Evolutionary conservation across 1,140 invertebrate genomes (phyloP), one percentile per base, ranked within the genome.

Genomic region (Euura lappo): DNA sequence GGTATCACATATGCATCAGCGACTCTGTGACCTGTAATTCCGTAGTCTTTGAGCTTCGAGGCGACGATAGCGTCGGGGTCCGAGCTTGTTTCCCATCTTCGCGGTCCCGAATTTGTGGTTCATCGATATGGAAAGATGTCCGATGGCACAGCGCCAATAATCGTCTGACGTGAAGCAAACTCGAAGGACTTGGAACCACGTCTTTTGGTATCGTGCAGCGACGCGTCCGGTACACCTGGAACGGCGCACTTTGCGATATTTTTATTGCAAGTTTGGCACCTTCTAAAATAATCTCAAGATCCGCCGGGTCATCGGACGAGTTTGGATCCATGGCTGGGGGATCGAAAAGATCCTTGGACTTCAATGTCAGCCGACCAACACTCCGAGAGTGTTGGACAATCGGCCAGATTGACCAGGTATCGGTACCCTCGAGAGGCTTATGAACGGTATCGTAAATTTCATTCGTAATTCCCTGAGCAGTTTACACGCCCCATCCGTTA

Each of bases 1-100:
- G 95, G 95, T 86, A 96, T 94, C 0, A 96, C 86, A 65, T 93
- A 94, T 47, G 91, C 91, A 83, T 97, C 95, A 0, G 91, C 91
- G 2, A 96, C 93, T 51, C 95, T 88, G 45, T 96, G 84, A 44
- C 89, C 89, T n/a, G 86, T 80, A 1, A 95, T 80, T 0, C 94
- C 94, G 74, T 93, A 86, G 0, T 96, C 92, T 80, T 86, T 90
- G 2, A 97, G 83, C 70, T 93, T 82, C 0, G 91, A 89, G 83
- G 94, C 91, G 0, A 97, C 95, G 0, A 97, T 94, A 2, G 94
- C 92, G 45, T 86, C 81, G 2, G 86, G 80, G 83, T 96, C 94
- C 2, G 77, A 81, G 1, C 75, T 42, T 42, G 0, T 92, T 91
- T 0, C 95, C 95, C 95, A 96, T 96, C 83, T 93, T 94, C 44